Evolutionary conservation across 1,140 invertebrate genomes (phyloP), one percentile per base, ranked within the genome.

Genomic region (Arctopsyche grandis): DNA sequence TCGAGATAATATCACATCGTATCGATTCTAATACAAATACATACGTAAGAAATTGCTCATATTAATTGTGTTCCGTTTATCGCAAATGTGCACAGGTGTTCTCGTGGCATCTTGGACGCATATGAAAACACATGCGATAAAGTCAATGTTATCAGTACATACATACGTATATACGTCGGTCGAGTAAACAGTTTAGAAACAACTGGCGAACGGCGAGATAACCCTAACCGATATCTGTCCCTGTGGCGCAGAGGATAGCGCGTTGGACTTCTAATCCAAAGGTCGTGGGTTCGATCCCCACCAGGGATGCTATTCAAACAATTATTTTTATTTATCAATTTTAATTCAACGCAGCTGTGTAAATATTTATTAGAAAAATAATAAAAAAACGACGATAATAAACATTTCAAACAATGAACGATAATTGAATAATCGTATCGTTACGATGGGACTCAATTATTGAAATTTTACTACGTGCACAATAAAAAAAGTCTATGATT

Each of bases 241-340:
- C 74, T 76, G 74, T 76, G 52, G 74, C 85, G 87, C 84, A 86
- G 86, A 85, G 87, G 87, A 88, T 88, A 89, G 86, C 87, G 87
- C 87, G 86, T 88, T 88, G 87, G 88, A 89, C 87, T 89, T 91
- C 90, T 90, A 90, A 90, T 90, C 89, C 89, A 90, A 89, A 89
- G 89, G 89, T 89, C 89, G 89, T 89, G 89, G 90, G 89, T 91
- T 91, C 90, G 90, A 91, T 90, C 89, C 89, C 89, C 89, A 89
- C 89, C 90, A 90, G 89, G 89, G 89, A 90, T 90, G 88, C 73
- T 74, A 66, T 10, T 21, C 1, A 21, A 56, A 16, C 14, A 56
- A 16, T 38, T 24, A 16, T 69, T 29, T 69, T 73, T 70, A 43
- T 56, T 60, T 19, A 60, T 19, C 21, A 19, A 21, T 9, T 60